Conservation (phyloP, 2,888 invertebrate genomes). For the Epirrhoe tristata region DNA sequence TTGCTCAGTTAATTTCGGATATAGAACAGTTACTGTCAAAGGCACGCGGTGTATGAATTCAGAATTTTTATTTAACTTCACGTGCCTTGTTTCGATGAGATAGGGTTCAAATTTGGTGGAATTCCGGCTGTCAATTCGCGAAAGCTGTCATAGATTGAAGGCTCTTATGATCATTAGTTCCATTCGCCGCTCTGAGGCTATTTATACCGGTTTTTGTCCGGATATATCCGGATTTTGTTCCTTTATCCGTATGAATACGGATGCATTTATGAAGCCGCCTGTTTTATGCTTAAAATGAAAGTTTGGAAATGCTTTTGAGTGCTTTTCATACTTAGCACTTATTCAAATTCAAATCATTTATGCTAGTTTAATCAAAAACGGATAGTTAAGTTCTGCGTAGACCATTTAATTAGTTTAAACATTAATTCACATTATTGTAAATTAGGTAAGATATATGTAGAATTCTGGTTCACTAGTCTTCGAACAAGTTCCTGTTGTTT, state of each 20-base stretch:
- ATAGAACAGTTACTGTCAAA: conserved; percentile 59
- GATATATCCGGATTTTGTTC: conserved; percentile 56
- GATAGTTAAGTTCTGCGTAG: too few relatives aligned
- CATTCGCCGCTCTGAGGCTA: conserved; percentile 55
- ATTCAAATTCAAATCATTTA: not conserved
- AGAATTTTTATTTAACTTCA: conserved; percentile 39
- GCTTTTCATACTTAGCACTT: conserved; percentile 8
- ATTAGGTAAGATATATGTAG: too few relatives aligned
- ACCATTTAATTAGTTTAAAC: too few relatives aligned
- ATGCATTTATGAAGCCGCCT: conserved; percentile 23
- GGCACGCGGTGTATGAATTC: conserved; percentile 49
- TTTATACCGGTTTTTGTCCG: conserved; percentile 60
- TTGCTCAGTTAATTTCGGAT: conserved; percentile 38
- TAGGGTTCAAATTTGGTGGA: conserved; percentile 30
- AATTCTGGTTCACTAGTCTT: too few relatives aligned
- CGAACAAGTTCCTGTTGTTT: too few relatives aligned
- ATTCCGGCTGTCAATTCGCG: conserved; percentile 13
- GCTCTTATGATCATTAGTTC: conserved; percentile 64
- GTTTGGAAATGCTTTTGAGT: conserved; percentile 7
- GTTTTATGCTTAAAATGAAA: conserved; percentile 24
- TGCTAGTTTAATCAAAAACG: not conserved
- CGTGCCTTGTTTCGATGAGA: conserved; percentile 22
- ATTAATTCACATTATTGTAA: too few relatives aligned
- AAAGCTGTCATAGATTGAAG: conserved; percentile 44
- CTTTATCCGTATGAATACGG: conserved; percentile 33